Percentiles rank a stretch among this genome's conserved stretches.
Evolutionary conservation across 2,797 vertebrate species (phyloP).

Genomic region (Cyclopterus lumpus): DNA sequence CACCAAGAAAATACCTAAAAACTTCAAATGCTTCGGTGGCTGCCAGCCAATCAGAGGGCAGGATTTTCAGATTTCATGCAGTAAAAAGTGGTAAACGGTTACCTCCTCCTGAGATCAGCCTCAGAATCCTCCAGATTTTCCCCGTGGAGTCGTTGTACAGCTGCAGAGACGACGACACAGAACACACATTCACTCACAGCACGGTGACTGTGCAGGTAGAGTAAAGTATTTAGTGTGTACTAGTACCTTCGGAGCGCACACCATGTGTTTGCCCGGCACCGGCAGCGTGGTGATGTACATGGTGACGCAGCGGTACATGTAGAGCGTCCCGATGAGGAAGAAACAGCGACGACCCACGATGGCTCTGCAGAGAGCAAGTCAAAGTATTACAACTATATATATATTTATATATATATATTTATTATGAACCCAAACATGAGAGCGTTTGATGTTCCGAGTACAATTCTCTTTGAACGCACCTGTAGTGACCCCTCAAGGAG

Average conservation of each 20-base stretch:
- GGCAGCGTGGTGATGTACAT: constrained; percentile 98
- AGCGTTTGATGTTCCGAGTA: too few relatives aligned
- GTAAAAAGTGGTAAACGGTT: neutral
- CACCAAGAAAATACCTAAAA: too few relatives aligned
- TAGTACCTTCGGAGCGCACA: constrained; percentile 93
- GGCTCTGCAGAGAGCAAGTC: constrained; percentile 77
- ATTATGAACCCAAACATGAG: too few relatives aligned
- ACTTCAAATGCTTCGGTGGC: too few relatives aligned
- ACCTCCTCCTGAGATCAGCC: constrained; percentile 79
- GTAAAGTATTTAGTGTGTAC: neutral
- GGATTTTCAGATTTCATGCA: neutral
- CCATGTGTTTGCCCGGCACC: constrained; percentile 94
- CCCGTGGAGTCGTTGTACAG: constrained; percentile 72
- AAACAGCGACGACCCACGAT: constrained; percentile 94
- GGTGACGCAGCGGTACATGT: constrained; percentile 94
- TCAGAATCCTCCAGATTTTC: constrained; percentile 77
- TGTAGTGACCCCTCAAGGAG: too few relatives aligned
- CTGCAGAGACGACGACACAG: constrained; percentile 48
- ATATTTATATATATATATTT: too few relatives aligned
- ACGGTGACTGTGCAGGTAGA: neutral
- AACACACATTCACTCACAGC: neutral
- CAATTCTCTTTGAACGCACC: too few relatives aligned
- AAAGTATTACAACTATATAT: too few relatives aligned
- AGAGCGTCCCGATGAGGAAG: constrained; percentile 95
- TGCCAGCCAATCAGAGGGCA: neutral